Evolutionary conservation across 2,113 vertebrate species (phyloP), one percentile per base, ranked within the genome.

Genomic region (Lycaon pictus): DNA sequence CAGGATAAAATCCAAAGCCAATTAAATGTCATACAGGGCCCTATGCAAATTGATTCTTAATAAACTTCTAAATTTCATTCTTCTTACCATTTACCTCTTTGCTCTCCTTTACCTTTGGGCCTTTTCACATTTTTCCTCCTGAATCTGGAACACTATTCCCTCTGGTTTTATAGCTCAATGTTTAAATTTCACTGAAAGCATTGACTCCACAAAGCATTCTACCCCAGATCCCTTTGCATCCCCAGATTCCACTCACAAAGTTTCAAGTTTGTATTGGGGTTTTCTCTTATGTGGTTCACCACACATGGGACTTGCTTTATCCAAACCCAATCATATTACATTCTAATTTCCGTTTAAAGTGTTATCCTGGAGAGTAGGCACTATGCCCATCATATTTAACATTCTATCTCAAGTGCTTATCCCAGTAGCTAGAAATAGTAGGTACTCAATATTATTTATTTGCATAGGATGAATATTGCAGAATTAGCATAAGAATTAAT

Each of bases 11-110:
- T 35, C 11, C 53, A 92, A 96, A 92, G 3, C 58, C 43, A 72
- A 88, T 92, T 65, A 74, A 81, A 80, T 69, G 5, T 71, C 51
- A 29, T 85, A 85, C 8, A 88, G 20, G 35, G 12, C 6, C 7
- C 19, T 77, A 6, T 79, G 60, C 9, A 87, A 93, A 90, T 32
- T 74, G n/a, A 62, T 95, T 81, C 25, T 92, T 69, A 83, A 95
- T 92, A 81, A 85, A 91, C 5, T 77, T 93, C 5, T 84, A 83
- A 74, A 74, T 92, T 84, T 63, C 11, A 67, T 72, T 76, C 48
- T 93, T 91, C 9, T 83, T 58, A 67, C 1, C 32, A 83, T 72
- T 90, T 79, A 53, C 74, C 23, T 80, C 19, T 90, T 93, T 90
- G 48, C 16, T 74, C 37, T 84, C 25, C 48, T 55, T 83, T 95